A percentile compares a stretch with the other conserved stretches of the same genome.
phyloP scores from a whole-genome alignment of 1,140 invertebrate genomes.

The Meloidogyne exigua region DNA sequence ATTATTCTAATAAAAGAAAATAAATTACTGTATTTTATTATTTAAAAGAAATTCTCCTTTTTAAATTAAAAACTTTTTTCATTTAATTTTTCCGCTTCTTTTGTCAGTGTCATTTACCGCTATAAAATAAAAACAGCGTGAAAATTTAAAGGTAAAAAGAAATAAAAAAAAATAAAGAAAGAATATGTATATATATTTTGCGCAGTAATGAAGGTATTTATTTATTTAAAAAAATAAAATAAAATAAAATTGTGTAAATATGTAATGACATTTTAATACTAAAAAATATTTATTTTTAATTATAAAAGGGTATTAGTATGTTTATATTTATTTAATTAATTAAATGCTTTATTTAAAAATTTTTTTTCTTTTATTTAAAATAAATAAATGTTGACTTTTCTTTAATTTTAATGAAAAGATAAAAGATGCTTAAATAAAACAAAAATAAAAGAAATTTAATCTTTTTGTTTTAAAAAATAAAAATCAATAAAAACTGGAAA shows the following conservation, averaged over 20 bases:
- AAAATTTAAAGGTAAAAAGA: background rate
- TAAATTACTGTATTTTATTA: background rate
- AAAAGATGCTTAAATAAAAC: background rate
- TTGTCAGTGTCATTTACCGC: background rate
- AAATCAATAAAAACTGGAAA: background rate
- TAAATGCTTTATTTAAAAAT: background rate
- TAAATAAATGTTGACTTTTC: too few species aligned
- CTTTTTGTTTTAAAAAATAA: background rate
- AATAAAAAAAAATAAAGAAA: too few species aligned
- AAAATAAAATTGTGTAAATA: conserved; percentile 5
- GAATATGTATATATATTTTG: too few species aligned
- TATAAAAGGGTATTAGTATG: too few species aligned
- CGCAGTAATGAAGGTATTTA: background rate
- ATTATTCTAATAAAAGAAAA: too few species aligned
- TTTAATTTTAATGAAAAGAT: background rate
- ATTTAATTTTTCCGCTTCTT: background rate
- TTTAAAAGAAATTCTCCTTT: background rate
- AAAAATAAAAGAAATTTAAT: background rate
- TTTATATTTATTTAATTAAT: background rate
- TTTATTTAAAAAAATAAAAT: background rate
- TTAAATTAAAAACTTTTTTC: background rate
- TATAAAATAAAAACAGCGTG: background rate
- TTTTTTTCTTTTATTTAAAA: background rate
- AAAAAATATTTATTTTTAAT: background rate
- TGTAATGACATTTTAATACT: too few species aligned